Conservation (phyloP, 2,888 invertebrate species). For the Cataglyphis altisquamis region DNA sequence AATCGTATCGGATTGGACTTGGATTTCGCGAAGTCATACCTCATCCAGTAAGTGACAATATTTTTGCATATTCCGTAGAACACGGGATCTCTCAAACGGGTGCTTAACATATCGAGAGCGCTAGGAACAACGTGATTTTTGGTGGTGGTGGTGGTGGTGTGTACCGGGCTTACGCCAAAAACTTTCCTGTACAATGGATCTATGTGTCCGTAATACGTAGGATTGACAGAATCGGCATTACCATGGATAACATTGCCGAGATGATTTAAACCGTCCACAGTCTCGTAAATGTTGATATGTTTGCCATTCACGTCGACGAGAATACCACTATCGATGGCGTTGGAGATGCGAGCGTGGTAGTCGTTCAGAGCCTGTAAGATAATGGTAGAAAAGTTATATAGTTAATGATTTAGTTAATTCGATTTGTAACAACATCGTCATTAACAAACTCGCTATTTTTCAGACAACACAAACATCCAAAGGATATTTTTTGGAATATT, state of each 20-base stretch:
- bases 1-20: not conserved
- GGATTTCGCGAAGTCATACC: conserved; percentile 52
- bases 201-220: conserved; percentile 87
- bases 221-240: conserved; percentile 85
- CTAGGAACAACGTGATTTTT: conserved; percentile 87
- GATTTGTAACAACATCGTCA: not conserved
- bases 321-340: conserved; percentile 73
- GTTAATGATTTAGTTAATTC: not conserved
- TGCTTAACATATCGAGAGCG: conserved; percentile 89
- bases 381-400: not conserved
- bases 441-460: not conserved
- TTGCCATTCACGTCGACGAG: conserved; percentile 62
- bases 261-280: conserved; percentile 86
- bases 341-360: conserved; percentile 66
- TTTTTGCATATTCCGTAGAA: conserved; percentile 90
- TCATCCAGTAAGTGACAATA: conserved; percentile 87
- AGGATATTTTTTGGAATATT: not conserved
- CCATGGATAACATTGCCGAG: conserved; percentile 88
- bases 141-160: conserved; percentile 76
- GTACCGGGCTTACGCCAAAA: conserved; percentile 82
- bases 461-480: not conserved
- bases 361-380: conserved; percentile 62
- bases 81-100: conserved; percentile 90
- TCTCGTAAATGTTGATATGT: conserved; percentile 71
- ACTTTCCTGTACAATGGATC: conserved; percentile 87